Conservation (phyloP, 2,797 vertebrate species). For the Okamejei kenojei region DNA sequence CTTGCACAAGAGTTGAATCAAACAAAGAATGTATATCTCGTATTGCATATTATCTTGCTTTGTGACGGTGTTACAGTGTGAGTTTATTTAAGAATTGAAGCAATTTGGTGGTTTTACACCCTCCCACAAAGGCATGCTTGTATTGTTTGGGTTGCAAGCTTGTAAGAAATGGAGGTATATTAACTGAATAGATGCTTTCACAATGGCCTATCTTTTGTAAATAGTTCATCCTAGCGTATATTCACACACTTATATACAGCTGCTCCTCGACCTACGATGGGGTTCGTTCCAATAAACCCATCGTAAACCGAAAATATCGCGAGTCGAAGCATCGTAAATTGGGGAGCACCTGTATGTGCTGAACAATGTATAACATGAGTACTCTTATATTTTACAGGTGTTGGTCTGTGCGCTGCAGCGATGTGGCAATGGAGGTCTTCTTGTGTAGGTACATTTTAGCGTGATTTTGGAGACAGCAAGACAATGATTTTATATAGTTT, state of each 20-base stretch:
- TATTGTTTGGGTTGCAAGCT: slow-evolving; percentile 49
- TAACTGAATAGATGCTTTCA: slow-evolving; percentile 27
- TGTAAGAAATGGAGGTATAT: slow-evolving; percentile 50
- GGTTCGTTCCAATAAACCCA: too few species aligned
- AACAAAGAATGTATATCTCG: not conserved
- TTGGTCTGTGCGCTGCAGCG: not conserved
- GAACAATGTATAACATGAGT: not conserved
- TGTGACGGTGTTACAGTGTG: not conserved
- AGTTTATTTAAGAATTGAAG: not conserved
- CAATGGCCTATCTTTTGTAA: slow-evolving; percentile 27
- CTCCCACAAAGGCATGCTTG: slow-evolving; percentile 52
- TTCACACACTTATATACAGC: not conserved
- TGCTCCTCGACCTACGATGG: too few species aligned
- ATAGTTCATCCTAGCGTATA: slow-evolving; percentile 19
- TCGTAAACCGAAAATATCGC: too few species aligned
- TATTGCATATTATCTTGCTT: not conserved
- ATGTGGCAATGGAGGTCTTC: not conserved
- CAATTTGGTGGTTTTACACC: not conserved
- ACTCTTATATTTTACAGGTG: not conserved
- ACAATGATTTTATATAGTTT: not conserved
- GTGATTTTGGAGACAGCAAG: not conserved
- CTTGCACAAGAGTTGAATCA: not conserved
- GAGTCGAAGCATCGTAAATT: too few species aligned
- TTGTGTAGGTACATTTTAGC: not conserved
- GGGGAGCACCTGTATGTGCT: too few species aligned